A percentile compares a stretch with the other conserved stretches of the same genome.
These are phyloP conservation scores for Stegostoma tigrinum DNA, from an alignment of 2,113 vertebrate species.

Conservation along the genomic window DNA sequence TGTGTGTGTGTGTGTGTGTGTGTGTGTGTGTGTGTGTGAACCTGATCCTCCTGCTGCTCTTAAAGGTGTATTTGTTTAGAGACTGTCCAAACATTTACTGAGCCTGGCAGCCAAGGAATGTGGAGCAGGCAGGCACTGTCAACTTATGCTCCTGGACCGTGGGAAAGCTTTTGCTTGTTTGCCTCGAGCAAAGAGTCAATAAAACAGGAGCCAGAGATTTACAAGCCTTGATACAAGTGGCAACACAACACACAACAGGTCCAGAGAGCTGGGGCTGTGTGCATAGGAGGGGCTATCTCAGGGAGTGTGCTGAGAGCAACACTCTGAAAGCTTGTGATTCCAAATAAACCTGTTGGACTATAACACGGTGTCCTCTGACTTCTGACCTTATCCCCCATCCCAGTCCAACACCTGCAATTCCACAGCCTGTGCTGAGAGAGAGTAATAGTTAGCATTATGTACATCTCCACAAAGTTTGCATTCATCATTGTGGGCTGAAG, in stretches of 20 bases:
- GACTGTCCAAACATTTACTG: slow-evolving; percentile 94
- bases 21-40: not conserved
- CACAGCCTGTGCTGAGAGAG: not conserved
- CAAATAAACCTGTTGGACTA: too few relatives aligned
- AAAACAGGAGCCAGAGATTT: slow-evolving; percentile 82
- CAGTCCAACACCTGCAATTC: too few relatives aligned
- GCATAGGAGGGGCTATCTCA: not conserved
- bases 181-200: slow-evolving; percentile 79
- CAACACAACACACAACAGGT: slow-evolving; percentile 58
- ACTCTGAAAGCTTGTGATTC: too few relatives aligned
- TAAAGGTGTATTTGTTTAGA: slow-evolving; percentile 94
- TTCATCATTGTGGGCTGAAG: too few relatives aligned
- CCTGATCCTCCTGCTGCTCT: slow-evolving; percentile 68
- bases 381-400: too few relatives aligned
- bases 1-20: not conserved
- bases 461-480: too few relatives aligned
- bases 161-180: slow-evolving; percentile 75
- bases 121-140: slow-evolving; percentile 53
- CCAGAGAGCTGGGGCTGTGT: slow-evolving; percentile 21
- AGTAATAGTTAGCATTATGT: not conserved
- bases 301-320: slow-evolving; percentile 23
- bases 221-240: slow-evolving; percentile 71
- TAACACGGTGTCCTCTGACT: too few relatives aligned
- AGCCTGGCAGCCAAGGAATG: slow-evolving; percentile 86
- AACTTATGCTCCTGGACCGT: slow-evolving; percentile 70